Evolutionary conservation across 2,888 invertebrate species (phyloP), one percentile per base, ranked within the genome.

Genomic region (Drosophila setosimentum): DNA sequence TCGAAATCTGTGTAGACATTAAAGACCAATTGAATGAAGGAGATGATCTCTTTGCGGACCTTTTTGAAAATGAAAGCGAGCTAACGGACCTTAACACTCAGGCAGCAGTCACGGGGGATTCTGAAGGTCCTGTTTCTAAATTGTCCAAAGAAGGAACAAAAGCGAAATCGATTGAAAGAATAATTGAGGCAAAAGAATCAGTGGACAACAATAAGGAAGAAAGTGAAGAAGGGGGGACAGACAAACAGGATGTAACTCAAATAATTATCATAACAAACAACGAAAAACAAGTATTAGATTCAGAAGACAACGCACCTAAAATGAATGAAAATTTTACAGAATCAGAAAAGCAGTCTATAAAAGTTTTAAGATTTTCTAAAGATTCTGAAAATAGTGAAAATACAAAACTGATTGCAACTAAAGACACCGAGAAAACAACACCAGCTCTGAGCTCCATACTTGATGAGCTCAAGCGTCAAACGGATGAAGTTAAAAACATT

Each of bases 1-100:
- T 76, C 0, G 93, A 94, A 87, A 92, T 94, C 68, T 83, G 93
- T 70, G 92, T 95, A 32, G 93, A 95, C 89, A 87, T 94, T 48
- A 93, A 93, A 50, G 91, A 94, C 66, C 90, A 93, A 71, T 80
- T 92, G 24, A 89, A 92, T 78, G 82, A 87, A 27, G 92, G 93
- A 13, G 95, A 96, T 86, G 96, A 96, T 92, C 94, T 97, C 68
- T 97, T 97, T 93, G 95, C 95, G n/a, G 96, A 96, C 93, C 92
- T 96, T 68, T 96, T 96, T 58, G 58, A 77, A 60, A 62, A 53
- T 8, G 49, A 78, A 24, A 55, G 16, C 37, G 13, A 10, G 42
- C 18, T 21, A 3, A 49, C 13, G 16, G 2, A 45, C 8, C 24
- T 16, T 24, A 16, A 4, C 8, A 24, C 16, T 8, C 45, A 16